phyloP scores from a whole-genome alignment of 1,140 invertebrate species.

The Heliconius melpomene region DNA sequence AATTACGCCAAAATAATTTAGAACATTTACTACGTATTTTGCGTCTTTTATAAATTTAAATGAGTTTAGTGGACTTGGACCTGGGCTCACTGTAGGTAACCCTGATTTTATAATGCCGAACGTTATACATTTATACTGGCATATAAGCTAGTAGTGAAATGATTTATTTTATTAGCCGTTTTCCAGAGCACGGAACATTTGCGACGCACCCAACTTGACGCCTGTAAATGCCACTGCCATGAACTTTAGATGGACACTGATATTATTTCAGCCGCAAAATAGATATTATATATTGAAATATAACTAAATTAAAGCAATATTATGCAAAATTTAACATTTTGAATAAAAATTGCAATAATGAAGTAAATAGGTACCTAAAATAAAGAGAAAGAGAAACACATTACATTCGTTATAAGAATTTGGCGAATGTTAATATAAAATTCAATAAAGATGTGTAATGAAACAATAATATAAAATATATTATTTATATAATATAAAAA shows the following conservation, averaged over 20 bases:
- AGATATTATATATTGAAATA: too few species aligned
- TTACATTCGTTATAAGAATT: background rate
- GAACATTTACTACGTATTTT: background rate
- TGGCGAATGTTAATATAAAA: background rate
- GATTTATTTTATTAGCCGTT: conserved; percentile 35
- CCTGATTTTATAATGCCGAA: background rate
- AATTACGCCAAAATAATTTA: conserved; percentile 32
- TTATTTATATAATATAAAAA: background rate
- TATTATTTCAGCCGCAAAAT: conserved; percentile 24
- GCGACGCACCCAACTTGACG: conserved; percentile 35
- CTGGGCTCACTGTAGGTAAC: background rate
- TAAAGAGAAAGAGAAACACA: background rate
- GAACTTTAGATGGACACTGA: conserved; percentile 51
- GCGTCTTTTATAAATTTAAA: background rate
- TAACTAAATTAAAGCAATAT: too few species aligned
- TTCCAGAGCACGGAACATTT: conserved; percentile 30
- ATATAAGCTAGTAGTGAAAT: conserved; percentile 23
- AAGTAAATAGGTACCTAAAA: background rate
- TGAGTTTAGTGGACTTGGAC: background rate
- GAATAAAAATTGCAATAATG: too few species aligned
- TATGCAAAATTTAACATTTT: too few species aligned
- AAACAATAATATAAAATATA: background rate
- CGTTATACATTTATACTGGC: background rate
- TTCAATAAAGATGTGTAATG: background rate
- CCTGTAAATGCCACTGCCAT: conserved; percentile 55